Conservation (phyloP, 1,140 invertebrate genomes). For the Luehdorfia chinensis region DNA sequence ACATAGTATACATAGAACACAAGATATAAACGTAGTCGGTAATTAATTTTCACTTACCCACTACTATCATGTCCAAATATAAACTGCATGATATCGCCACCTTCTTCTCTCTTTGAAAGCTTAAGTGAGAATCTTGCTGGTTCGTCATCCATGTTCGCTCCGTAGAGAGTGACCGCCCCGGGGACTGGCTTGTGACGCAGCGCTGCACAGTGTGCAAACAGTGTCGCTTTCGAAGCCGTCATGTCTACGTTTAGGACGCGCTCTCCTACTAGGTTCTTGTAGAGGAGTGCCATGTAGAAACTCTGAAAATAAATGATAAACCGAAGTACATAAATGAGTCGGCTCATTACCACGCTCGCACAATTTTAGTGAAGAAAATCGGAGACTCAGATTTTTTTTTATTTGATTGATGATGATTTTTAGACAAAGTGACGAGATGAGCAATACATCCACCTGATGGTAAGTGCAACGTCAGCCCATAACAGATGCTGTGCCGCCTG, state of each 20-base stretch:
- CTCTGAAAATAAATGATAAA: slow-evolving; percentile 45
- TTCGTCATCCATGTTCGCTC: slow-evolving; percentile 55
- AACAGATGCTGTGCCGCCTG: no score
- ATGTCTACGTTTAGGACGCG: slow-evolving; percentile 51
- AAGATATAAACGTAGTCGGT: no score
- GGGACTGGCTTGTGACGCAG: slow-evolving; percentile 46
- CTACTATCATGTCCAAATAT: slow-evolving; percentile 49
- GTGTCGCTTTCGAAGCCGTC: slow-evolving; percentile 35
- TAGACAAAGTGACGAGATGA: no score
- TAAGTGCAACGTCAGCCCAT: no score
- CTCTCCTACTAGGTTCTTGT: slow-evolving; percentile 63
- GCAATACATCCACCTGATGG: no score
- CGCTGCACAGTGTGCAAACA: slow-evolving; percentile 65
- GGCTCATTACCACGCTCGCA: no score
- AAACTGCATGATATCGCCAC: slow-evolving; percentile 66
- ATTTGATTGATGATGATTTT: no score
- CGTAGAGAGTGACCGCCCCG: slow-evolving; percentile 54
- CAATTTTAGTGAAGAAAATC: no score
- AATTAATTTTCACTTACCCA: slow-evolving; percentile 33
- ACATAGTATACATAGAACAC: no score
- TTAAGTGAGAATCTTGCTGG: slow-evolving; percentile 55
- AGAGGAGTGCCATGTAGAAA: slow-evolving; percentile 70
- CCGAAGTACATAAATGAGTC: no score
- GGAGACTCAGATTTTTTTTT: no score
- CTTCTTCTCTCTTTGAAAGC: slow-evolving; percentile 47